Conservation (phyloP, 2,797 vertebrate species). For the Hozukius guyotensis region DNA sequence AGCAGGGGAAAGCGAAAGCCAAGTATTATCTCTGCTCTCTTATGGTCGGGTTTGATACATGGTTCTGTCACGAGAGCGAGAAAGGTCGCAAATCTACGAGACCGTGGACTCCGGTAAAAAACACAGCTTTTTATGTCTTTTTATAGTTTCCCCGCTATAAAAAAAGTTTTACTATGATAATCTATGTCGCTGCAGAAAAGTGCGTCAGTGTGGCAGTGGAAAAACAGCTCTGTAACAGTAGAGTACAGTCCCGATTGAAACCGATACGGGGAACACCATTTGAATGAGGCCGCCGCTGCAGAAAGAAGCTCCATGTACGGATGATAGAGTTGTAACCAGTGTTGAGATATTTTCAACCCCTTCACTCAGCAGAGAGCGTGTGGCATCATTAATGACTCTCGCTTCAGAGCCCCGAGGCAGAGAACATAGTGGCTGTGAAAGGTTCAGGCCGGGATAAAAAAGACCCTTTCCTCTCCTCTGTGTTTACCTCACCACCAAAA, state of each 20-base stretch:
- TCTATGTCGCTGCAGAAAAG: constrained; percentile 49
- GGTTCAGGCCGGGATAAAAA: constrained; percentile 60
- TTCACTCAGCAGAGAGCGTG: constrained; percentile 35
- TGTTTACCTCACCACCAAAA: constrained; percentile 72
- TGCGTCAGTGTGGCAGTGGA: constrained; percentile 62
- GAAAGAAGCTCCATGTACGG: constrained; percentile 30
- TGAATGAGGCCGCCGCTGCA: constrained; percentile 23
- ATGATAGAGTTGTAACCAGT: constrained; percentile 18
- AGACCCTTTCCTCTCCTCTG: constrained; percentile 60
- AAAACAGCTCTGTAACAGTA: constrained; percentile 51
- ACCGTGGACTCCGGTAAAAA: background rate
- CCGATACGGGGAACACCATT: constrained; percentile 35
- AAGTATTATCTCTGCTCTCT: constrained; percentile 46
- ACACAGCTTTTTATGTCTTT: constrained; percentile 43
- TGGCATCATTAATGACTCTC: constrained; percentile 61
- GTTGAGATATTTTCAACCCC: constrained; percentile 38
- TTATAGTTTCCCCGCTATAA: constrained; percentile 60
- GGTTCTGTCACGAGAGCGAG: constrained; percentile 47
- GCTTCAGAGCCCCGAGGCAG: constrained; percentile 36
- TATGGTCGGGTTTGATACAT: constrained; percentile 49
- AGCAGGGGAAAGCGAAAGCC: constrained; percentile 35
- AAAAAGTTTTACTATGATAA: constrained; percentile 64
- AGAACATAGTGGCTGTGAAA: constrained; percentile 53
- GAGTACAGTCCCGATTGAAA: constrained; percentile 61
- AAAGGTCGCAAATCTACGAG: constrained; percentile 56